These are phyloP conservation scores for Melopsittacus undulatus DNA, from an alignment of 2,797 vertebrate genomes.

Conservation along the genomic window DNA sequence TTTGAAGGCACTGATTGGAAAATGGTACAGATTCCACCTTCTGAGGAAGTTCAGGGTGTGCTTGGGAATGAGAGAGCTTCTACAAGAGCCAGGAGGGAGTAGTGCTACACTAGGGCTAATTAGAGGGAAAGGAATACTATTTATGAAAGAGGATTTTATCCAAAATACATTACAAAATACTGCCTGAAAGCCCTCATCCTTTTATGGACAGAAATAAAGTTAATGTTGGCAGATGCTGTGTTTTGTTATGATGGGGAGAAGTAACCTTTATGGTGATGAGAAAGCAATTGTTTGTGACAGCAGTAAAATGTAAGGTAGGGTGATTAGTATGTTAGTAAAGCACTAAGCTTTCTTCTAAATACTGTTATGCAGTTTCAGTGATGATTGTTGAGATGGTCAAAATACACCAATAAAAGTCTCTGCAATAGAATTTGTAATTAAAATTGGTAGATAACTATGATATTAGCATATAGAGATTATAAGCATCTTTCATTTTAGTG, in stretches of 20 bases:
- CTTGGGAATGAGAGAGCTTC: background rate
- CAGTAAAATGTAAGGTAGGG: background rate
- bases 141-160: background rate
- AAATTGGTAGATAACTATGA: background rate
- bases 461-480: background rate
- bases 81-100: background rate
- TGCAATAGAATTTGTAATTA: background rate
- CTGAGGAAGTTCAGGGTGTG: background rate
- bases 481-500: background rate
- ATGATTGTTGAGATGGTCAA: background rate
- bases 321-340: background rate
- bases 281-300: background rate
- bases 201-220: slow-evolving; percentile 12
- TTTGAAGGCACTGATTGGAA: background rate
- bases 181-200: background rate
- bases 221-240: background rate
- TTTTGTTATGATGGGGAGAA: background rate
- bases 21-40: background rate
- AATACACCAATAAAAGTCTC: background rate
- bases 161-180: background rate
- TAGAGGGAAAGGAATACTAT: background rate
- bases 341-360: background rate
- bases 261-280: background rate
- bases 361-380: background rate
- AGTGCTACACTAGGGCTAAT: background rate